Evolutionary conservation across 2,888 invertebrate species (phyloP).

Genomic region (Zygothrica quintamaculata): DNA sequence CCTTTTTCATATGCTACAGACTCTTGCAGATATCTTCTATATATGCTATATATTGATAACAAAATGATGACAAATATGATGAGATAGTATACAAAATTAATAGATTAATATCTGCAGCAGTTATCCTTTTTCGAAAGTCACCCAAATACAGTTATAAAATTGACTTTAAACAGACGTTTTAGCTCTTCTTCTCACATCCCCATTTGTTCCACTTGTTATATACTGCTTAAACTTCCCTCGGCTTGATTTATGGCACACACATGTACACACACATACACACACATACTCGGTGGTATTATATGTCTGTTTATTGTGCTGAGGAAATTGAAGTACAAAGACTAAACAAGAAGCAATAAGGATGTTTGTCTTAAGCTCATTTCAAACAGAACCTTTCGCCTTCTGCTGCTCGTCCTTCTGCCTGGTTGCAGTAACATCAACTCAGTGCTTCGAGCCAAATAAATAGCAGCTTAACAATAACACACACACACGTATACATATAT

Average conservation of each 20-base stretch:
- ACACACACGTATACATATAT: slow-evolving; percentile 3
- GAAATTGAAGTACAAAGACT: slow-evolving; percentile 36
- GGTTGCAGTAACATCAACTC: slow-evolving; percentile 1
- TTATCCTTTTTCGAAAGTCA: too few species aligned
- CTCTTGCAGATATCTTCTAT: too few species aligned
- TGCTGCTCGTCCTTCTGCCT: slow-evolving; percentile 5
- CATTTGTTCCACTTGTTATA: too few species aligned
- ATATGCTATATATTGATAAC: too few species aligned
- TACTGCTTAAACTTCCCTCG: not conserved
- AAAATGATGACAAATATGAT: too few species aligned
- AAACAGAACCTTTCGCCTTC: slow-evolving; percentile 16
- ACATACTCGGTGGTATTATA: slow-evolving; percentile 3
- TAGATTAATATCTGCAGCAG: too few species aligned
- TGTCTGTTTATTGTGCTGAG: slow-evolving; percentile 18
- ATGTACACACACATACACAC: slow-evolving; percentile 1
- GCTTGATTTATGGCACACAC: not conserved
- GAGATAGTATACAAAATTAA: too few species aligned
- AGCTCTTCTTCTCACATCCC: too few species aligned
- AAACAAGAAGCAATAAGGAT: slow-evolving; percentile 51
- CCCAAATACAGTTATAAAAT: too few species aligned
- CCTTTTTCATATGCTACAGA: too few species aligned
- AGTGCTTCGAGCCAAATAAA: slow-evolving; percentile 1
- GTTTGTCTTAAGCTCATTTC: slow-evolving; percentile 57
- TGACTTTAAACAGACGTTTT: too few species aligned
- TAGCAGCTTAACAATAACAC: slow-evolving; percentile 10